Evolutionary conservation across 2,797 vertebrate genomes (phyloP), one percentile per base, ranked within the genome.

Genomic region (Gymnocypris eckloni): DNA sequence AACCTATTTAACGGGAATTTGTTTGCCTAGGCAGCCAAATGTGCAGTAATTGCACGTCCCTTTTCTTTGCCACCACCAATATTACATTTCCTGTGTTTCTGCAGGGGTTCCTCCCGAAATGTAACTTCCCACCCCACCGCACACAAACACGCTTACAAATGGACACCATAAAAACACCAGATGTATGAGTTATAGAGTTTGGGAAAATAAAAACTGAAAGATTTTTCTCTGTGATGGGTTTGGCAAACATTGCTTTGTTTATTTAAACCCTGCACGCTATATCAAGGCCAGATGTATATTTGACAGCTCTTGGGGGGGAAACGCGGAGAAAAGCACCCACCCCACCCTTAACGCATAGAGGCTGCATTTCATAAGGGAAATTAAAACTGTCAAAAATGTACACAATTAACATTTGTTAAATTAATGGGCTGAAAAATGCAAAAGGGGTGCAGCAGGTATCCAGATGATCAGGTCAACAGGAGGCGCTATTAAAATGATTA

Each of bases 351-450:
- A 70, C 61, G 28, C 50, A 25, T 61, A 85, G 15, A 75, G 69
- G 73, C 33, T 70, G 64, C 71, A 64, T 86, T 88, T 84, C 87
- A 90, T 59, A 11, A 89, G 78, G 87, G 94, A 96, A 96, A 95
- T 95, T 92, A 96, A 95, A 96, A 87, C 92, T 96, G 95, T 95
- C 96, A 95, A 95, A 95, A 95, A 92, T 78, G 67, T 90, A 94
- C 93, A 95, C 93, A 95, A 93, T 94, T 94, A 96, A 96, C 96
- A 96, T 94, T 94, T 95, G 91, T 95, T 96, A 96, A 96, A 96
- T 96, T 96, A 96, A 96, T 95, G 94, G 94, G 91, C 94, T 96
- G 92, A 93, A 95, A 96, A 95, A 94, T 89, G 90, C 89, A 90
- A 94, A 93, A 94, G 61, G 81, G 89, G 91, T 94, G 90, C 94